Base-by-base conservation (phyloP, 2,797 vertebrate species). In the Gadopsis marmoratus region DNA sequence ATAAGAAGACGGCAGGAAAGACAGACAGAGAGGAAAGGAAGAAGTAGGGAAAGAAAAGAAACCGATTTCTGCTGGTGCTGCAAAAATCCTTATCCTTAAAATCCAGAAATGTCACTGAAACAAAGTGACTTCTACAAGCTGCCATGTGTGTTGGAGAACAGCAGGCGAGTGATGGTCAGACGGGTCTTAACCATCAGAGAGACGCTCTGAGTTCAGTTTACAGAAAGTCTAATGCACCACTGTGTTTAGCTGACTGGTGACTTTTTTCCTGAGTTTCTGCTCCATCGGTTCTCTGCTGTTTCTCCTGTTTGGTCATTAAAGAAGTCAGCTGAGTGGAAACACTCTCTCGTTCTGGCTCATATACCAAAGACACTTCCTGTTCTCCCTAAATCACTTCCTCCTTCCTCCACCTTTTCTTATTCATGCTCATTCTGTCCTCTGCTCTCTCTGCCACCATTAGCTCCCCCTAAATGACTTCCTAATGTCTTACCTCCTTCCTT, bases 271-370 rank as follows among this genome's bases (percentile, higher is more conserved):
- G n/a, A 29, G 23, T 65, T 59, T 69, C 53, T 29, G 70, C 65
- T 65, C 41, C 13, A 4, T 0, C 50, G 26, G 21, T 16, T 64
- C 21, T 0, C 58, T 11, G 71, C 58, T 37, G 51, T 23, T 79
- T 70, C 33, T 8, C 4, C 69, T 37, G 73, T 55, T 45, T 76
- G 74, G 7, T 76, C 75, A 69, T 88, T 88, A 80, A 39, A 72
- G 65, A 76, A 55, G 56, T 82, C 81, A 65, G 70, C 35, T 66
- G 41, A 82, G 76, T 73, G 69, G 71, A 88, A 79, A 77, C 43
- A 0, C 3, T 60, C 29, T 21, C 21, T 29, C 50, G 13, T 53
- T 51, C 53, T 11, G 14, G 5, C 16, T 29, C 21, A 1, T 23
- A 0, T 4, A 26, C 14, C 56, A 50, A 23, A 71, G 29, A 59